phyloP scores from a whole-genome alignment of 2,888 invertebrate species.

The Chamaedrilus cognettii region DNA sequence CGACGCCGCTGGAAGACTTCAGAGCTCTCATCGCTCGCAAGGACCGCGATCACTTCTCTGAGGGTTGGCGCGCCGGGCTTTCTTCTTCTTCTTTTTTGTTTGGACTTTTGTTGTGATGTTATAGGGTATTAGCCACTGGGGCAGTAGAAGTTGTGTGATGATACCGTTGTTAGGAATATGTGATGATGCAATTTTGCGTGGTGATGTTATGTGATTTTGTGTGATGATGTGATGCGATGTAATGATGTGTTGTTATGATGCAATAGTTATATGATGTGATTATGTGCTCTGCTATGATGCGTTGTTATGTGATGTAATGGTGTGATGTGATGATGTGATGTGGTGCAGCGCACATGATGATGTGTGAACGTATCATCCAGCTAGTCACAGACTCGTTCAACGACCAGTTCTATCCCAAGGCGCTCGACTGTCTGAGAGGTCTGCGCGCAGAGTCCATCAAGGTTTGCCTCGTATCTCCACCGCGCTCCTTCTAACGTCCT shows the following conservation, averaged over 20 bases:
- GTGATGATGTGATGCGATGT: too few relatives aligned
- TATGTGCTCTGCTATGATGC: constrained; percentile 24
- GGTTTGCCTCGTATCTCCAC: constrained; percentile 42
- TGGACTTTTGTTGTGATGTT: too few relatives aligned
- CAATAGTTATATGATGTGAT: too few relatives aligned
- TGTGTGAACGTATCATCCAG: constrained; percentile 53
- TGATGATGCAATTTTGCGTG: too few relatives aligned
- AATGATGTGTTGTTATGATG: too few relatives aligned
- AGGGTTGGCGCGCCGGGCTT: too few relatives aligned
- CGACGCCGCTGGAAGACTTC: constrained; percentile 69
- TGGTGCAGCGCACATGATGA: constrained; percentile 59
- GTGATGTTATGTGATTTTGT: too few relatives aligned
- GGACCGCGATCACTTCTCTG: constrained; percentile 48
- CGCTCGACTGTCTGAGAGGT: constrained; percentile 55
- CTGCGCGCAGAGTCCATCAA: constrained; percentile 50
- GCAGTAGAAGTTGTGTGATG: too few relatives aligned
- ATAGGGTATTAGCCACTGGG: too few relatives aligned
- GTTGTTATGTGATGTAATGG: not conserved
- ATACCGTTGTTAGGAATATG: too few relatives aligned
- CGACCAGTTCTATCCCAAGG: constrained; percentile 55
- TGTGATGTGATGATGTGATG: not conserved
- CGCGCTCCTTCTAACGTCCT: too few relatives aligned
- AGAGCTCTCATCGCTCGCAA: constrained; percentile 47
- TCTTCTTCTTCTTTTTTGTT: too few relatives aligned
- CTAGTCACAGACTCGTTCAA: constrained; percentile 57